phyloP scores from a whole-genome alignment of 2,113 vertebrate species.

The Clupea harengus region DNA sequence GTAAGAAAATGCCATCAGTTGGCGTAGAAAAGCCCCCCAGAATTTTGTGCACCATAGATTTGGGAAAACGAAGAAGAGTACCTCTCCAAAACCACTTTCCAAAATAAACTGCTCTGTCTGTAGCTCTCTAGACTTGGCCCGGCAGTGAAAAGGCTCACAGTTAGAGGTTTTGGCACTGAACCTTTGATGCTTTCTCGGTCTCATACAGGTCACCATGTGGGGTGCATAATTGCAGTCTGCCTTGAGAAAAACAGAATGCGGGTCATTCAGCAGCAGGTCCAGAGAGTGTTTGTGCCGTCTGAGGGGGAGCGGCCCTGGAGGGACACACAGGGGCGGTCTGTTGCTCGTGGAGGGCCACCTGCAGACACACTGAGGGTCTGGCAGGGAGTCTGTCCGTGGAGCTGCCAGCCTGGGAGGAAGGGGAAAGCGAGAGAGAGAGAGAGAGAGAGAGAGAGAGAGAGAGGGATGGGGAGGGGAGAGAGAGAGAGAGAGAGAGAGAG shows the following conservation, averaged over 20 bases:
- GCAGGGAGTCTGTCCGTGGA: background rate
- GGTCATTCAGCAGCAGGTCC: background rate
- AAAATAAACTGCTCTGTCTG: conserved; percentile 46
- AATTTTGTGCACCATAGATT: background rate
- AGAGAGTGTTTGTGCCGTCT: background rate
- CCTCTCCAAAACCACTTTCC: conserved; percentile 23
- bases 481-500: background rate
- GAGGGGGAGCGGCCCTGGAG: background rate
- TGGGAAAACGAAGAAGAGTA: background rate
- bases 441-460: conserved; percentile 37
- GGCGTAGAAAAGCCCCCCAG: conserved; percentile 11
- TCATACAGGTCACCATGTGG: conserved; percentile 4
- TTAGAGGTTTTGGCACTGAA: conserved; percentile 10
- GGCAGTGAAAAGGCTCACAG: background rate
- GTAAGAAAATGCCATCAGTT: background rate
- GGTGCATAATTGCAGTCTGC: background rate
- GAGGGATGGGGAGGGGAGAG: conserved; percentile 4
- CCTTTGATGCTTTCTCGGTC: background rate
- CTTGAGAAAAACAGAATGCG: background rate
- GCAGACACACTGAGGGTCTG: background rate
- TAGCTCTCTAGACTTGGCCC: conserved; percentile 9
- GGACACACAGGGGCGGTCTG: background rate
- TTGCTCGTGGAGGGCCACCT: background rate
- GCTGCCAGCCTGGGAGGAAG: background rate
- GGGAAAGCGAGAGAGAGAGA: background rate